Evolutionary conservation across 2,888 invertebrate species (phyloP).

Genomic region (Tenthredo amoena): DNA sequence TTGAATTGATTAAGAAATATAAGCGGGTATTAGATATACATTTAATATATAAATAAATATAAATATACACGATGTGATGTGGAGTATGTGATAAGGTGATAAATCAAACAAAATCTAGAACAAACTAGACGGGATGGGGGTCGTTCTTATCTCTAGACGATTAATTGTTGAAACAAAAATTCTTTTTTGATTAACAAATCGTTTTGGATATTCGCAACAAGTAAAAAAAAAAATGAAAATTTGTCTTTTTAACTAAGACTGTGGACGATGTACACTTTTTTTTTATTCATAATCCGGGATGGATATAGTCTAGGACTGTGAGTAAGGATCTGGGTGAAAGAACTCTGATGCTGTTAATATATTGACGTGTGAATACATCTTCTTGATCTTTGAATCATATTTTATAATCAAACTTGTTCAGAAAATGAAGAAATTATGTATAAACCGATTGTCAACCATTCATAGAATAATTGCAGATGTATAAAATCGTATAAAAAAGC

Average conservation of each 20-base stretch:
- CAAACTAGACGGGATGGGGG: background rate
- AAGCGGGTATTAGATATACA: background rate
- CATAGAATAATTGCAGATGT: background rate
- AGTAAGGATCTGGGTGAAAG: background rate
- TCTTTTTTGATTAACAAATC: background rate
- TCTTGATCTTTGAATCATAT: background rate
- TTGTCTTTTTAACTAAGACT: background rate
- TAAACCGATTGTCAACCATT: background rate
- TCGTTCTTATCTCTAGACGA: background rate
- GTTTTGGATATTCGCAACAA: background rate
- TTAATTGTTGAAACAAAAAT: background rate
- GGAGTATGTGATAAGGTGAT: conserved; percentile 13
- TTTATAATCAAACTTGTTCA: background rate
- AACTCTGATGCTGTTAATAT: background rate
- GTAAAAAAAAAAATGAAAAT: no score
- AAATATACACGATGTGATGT: background rate
- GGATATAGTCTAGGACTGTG: background rate
- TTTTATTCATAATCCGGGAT: background rate
- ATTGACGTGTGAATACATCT: background rate
- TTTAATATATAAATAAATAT: background rate
- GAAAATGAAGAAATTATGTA: background rate
- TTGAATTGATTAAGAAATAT: background rate
- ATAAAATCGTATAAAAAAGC: background rate
- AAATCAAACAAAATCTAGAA: conserved; percentile 35
- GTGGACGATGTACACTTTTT: background rate